These are phyloP conservation scores for Paratrypauchen microcephalus DNA, from an alignment of 2,797 vertebrate species.

Conservation along the genomic window DNA sequence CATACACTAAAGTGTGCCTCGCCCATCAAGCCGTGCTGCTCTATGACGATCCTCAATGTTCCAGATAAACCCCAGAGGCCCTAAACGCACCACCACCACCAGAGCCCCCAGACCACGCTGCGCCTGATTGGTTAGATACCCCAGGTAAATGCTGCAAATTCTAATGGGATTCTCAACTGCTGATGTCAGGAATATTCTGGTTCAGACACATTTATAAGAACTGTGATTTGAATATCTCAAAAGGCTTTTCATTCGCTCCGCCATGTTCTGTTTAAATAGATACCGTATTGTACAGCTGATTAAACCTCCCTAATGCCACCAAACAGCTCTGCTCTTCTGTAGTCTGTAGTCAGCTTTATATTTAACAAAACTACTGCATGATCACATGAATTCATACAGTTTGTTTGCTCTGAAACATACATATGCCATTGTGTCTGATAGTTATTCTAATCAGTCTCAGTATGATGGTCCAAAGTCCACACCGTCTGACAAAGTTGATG, in stretches of 20 bases:
- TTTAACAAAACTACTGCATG: not conserved
- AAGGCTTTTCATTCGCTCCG: conserved; percentile 10
- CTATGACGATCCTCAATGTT: conserved; percentile 74
- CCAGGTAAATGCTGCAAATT: conserved; percentile 66
- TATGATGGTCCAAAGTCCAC: conserved; percentile 53
- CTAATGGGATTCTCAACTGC: conserved; percentile 61
- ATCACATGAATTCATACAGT: not conserved
- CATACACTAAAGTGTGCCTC: conserved; percentile 70
- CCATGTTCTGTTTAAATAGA: not conserved
- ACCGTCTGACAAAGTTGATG: conserved; percentile 86
- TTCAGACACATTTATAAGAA: conserved; percentile 44
- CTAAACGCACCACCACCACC: conserved; percentile 55
- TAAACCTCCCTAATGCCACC: conserved; percentile 2
- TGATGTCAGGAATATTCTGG: conserved; percentile 60
- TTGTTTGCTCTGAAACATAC: not conserved
- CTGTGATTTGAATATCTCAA: conserved; percentile 28
- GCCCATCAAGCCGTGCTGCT: conserved; percentile 73
- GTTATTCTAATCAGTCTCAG: conserved; percentile 62
- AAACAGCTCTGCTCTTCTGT: not conserved
- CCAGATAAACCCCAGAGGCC: conserved; percentile 75
- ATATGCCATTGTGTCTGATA: conserved; percentile 41
- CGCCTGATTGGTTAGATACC: conserved; percentile 67
- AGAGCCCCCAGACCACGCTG: conserved; percentile 49
- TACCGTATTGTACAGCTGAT: conserved; percentile 3
- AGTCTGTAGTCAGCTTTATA: not conserved